Evolutionary conservation across 2,888 invertebrate genomes (phyloP), one percentile per base, ranked within the genome.

Genomic region (Zygogramma bicolorata): DNA sequence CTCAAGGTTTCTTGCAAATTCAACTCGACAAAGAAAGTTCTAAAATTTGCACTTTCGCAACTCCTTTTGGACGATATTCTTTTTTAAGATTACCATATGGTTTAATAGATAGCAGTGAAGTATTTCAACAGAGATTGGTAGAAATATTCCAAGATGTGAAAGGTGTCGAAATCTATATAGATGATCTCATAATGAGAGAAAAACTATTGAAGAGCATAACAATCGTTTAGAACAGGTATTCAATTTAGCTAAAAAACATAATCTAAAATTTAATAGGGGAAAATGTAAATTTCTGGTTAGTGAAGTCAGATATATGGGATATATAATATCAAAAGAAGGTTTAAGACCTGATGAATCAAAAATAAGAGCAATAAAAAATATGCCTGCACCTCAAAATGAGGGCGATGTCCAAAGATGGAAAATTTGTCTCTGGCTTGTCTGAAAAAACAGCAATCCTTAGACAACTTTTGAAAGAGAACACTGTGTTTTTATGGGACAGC

Each of bases 101-200:
- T 2, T 57, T 74, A 27, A 25, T 18, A 53, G 8, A 22, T 53
- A 15, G 15, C 18, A 8, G 31, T 31, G 31, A 31, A 7, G 31
- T 31, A 5, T 31, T 31, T 31, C 31, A 31, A 31, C 31, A 31
- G 18, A 53, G 77, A 78, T 66, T 67, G 46, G 18, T 53, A 27
- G 71, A 77, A 65, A 71, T 75, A 40, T 77, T 77, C 68, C 72
- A 66, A 13, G 65, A 71, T 57, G 58, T 76, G 27, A 59, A 69
- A 8, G 71, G 74, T 7, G 59, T 67, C 18, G 68, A 58, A n/a
- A 53, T 53, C 18, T 75, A 38, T 73, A 72, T 65, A 69, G 73
- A 53, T 18, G 53, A 53, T 53, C 10, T 53, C 18, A 53, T 53
- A 53, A 3, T 53, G 18, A 15, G 8, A 49, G 71, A 71, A 71